These are phyloP conservation scores for Coelopa frigida DNA, from an alignment of 1,140 invertebrate species.

Conservation along the genomic window DNA sequence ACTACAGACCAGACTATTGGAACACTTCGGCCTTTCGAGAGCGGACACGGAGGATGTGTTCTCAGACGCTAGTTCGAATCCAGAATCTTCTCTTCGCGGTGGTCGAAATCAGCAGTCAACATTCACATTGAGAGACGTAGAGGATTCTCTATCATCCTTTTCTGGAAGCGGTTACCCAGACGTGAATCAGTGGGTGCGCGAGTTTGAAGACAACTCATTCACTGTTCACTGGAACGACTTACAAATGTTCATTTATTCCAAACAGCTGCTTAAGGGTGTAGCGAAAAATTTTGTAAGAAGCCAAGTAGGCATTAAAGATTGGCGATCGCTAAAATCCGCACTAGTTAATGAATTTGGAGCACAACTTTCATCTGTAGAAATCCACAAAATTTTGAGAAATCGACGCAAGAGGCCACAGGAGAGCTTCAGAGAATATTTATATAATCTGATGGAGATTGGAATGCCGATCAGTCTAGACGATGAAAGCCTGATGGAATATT, in stretches of 20 bases:
- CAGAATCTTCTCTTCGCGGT: no score
- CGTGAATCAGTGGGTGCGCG: background rate
- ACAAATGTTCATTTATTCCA: slow-evolving; percentile 7
- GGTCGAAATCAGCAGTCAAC: background rate
- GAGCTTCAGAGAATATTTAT: slow-evolving; percentile 7
- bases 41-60: no score
- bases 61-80: no score
- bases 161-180: background rate
- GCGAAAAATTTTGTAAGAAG: slow-evolving; percentile 5
- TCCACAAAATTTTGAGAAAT: slow-evolving; percentile 1
- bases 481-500: slow-evolving; percentile 8
- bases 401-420: background rate
- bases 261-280: slow-evolving; percentile 8
- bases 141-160: slow-evolving; percentile 2
- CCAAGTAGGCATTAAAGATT: background rate
- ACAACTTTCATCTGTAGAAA: background rate
- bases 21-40: no score
- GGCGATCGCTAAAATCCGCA: background rate
- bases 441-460: slow-evolving; percentile 6
- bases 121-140: slow-evolving; percentile 3
- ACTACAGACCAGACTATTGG: no score
- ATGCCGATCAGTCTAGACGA: background rate
- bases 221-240: background rate
- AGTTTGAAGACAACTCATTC: slow-evolving; percentile 4
- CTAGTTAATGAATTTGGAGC: background rate